phyloP scores from a whole-genome alignment of 2,797 vertebrate genomes.

The Pangasius djambal region DNA sequence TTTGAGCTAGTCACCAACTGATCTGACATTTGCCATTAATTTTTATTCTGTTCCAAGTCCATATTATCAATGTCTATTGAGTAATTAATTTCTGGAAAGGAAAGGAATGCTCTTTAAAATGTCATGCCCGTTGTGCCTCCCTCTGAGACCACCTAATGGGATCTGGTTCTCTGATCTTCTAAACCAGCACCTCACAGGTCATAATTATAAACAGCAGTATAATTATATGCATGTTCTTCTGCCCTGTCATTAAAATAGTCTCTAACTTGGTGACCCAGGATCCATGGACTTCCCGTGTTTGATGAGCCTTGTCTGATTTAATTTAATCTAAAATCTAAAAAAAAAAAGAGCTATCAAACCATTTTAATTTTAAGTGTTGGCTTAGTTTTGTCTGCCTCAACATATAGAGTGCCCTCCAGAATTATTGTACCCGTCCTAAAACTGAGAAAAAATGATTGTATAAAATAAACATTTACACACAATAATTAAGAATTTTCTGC shows the following conservation, averaged over 20 bases:
- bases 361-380: neutral
- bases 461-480: neutral
- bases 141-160: neutral
- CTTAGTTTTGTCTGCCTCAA: too few relatives aligned
- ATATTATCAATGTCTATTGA: neutral
- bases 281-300: neutral
- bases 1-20: neutral
- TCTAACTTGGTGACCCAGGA: neutral
- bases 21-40: neutral
- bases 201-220: conserved; percentile 9
- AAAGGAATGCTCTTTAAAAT: conserved; percentile 19
- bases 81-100: conserved; percentile 9
- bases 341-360: neutral
- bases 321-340: neutral
- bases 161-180: conserved; percentile 3
- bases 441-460: neutral
- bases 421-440: neutral
- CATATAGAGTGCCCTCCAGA: neutral
- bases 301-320: neutral
- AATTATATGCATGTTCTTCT: neutral
- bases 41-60: neutral
- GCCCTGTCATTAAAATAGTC: neutral
- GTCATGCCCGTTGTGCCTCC: neutral
- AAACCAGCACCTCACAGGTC: neutral
- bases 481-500: neutral